Conservation (phyloP, 2,888 invertebrate species). For the Drosophila aldrichi region DNA sequence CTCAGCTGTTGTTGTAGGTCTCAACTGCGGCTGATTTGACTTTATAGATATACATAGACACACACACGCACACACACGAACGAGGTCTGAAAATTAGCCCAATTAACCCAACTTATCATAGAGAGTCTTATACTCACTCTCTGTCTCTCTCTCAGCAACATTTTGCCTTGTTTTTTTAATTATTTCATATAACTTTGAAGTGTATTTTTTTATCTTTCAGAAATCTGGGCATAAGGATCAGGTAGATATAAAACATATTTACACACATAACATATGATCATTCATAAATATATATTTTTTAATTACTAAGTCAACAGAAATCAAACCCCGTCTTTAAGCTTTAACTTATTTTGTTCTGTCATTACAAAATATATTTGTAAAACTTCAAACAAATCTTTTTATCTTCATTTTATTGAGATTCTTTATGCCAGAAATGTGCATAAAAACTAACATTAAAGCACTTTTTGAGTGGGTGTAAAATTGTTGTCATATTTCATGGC, state of each 20-base stretch:
- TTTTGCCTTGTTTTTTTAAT: background rate
- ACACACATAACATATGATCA: background rate
- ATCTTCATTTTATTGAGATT: background rate
- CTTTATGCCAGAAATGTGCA: background rate
- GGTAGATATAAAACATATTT: background rate
- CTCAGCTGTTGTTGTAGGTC: slow-evolving; percentile 76
- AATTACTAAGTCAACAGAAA: background rate
- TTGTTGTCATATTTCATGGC: background rate
- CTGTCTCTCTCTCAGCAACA: background rate
- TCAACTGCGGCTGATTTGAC: slow-evolving; percentile 26
- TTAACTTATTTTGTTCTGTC: background rate
- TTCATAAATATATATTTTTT: background rate
- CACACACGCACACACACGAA: background rate
- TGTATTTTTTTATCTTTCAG: background rate
- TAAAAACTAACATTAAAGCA: slow-evolving; percentile 2
- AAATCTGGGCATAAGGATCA: background rate
- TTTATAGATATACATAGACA: slow-evolving; percentile 3
- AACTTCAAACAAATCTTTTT: background rate
- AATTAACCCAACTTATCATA: slow-evolving; percentile 7
- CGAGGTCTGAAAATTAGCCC: slow-evolving; percentile 7
- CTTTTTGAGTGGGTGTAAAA: background rate
- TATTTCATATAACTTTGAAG: background rate
- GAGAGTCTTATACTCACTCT: background rate
- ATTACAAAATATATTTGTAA: background rate
- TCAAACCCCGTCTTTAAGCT: background rate